Conservation (phyloP, 2,888 invertebrate species). For the Apantesis nais region DNA sequence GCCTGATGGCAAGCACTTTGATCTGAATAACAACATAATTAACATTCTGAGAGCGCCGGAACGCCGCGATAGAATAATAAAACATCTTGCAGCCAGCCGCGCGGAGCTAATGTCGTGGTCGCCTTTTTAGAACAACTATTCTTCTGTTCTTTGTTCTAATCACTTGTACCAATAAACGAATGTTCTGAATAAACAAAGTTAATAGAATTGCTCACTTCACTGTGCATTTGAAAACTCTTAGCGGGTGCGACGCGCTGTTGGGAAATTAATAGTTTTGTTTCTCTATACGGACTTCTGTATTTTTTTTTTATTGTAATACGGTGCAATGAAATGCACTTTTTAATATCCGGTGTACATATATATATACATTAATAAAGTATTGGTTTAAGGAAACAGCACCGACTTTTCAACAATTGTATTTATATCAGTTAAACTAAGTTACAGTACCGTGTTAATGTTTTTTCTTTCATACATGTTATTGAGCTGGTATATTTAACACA, state of each 20-base stretch:
- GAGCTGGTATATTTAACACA: not conserved
- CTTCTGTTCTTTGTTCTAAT: conserved; percentile 36
- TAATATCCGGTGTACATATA: not conserved
- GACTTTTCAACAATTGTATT: not conserved
- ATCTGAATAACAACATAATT: conserved; percentile 52
- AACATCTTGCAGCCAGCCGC: conserved; percentile 36
- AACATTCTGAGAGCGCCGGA: conserved; percentile 55
- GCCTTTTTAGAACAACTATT: conserved; percentile 30
- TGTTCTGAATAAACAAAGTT: conserved; percentile 38
- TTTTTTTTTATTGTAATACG: conserved; percentile 15
- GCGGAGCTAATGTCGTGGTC: conserved; percentile 34
- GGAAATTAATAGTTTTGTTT: conserved; percentile 18
- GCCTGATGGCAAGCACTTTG: conserved; percentile 25
- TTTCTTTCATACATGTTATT: not conserved
- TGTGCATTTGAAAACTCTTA: conserved; percentile 35
- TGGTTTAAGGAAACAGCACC: not conserved
- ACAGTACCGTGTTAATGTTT: not conserved
- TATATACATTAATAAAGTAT: not conserved
- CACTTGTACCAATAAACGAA: conserved; percentile 37
- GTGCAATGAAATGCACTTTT: conserved; percentile 5
- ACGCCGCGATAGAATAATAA: conserved; percentile 63
- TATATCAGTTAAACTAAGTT: not conserved
- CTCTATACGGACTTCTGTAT: conserved; percentile 16
- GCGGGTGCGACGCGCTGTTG: conserved; percentile 18
- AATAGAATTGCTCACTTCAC: conserved; percentile 40